Evolutionary conservation across 2,113 vertebrate genomes (phyloP).

Genomic region (Thalassoma bifasciatum): DNA sequence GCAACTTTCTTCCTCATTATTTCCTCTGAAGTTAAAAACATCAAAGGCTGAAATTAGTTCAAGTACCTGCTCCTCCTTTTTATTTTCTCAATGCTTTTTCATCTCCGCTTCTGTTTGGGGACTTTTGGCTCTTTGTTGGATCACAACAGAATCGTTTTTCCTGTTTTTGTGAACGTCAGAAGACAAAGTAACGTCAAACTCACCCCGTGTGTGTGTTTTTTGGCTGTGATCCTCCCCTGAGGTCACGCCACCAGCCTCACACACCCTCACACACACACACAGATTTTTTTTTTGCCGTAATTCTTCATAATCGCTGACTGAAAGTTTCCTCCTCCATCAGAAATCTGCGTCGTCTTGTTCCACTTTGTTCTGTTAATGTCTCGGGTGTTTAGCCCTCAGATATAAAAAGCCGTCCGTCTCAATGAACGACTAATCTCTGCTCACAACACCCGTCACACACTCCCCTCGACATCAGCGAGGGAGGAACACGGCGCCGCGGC

Average conservation of each 20-base stretch:
- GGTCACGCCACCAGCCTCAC: constrained; percentile 38
- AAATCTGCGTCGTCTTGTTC: constrained; percentile 13
- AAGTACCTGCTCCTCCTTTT: neutral
- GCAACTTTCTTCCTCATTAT: neutral
- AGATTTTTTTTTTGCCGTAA: neutral
- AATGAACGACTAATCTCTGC: constrained; percentile 58
- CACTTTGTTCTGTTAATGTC: constrained; percentile 4
- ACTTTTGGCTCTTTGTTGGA: too few species aligned
- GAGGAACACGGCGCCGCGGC: constrained; percentile 12
- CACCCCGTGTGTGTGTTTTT: constrained; percentile 56
- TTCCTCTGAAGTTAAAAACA: constrained; percentile 1
- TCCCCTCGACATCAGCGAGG: constrained; percentile 46
- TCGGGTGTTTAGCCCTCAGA: constrained; percentile 28
- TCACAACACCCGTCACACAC: constrained; percentile 50
- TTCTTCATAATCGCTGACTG: neutral
- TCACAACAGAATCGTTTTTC: too few species aligned
- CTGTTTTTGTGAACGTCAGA: too few species aligned
- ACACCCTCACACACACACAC: too few species aligned
- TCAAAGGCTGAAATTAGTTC: constrained; percentile 22
- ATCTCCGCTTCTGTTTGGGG: neutral
- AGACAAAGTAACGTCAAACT: too few species aligned
- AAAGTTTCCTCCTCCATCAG: neutral
- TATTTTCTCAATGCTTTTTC: neutral
- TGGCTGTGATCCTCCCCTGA: constrained; percentile 60
- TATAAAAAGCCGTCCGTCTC: constrained; percentile 22